These are phyloP conservation scores for Tragulus kanchil DNA, from an alignment of 2,113 vertebrate genomes.

Conservation along the genomic window DNA sequence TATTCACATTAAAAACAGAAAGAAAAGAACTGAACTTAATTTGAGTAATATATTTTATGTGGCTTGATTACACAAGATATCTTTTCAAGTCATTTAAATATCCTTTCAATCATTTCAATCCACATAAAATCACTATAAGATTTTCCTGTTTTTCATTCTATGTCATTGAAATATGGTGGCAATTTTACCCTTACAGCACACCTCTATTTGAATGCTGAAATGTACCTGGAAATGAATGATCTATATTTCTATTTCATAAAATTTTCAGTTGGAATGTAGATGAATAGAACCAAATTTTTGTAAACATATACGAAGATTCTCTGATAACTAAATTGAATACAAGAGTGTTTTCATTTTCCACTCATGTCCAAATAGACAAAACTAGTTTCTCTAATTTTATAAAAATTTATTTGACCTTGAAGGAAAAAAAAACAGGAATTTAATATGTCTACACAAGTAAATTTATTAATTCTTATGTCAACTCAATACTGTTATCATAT, in stretches of 20 bases:
- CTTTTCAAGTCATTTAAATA: neutral
- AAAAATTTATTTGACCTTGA: neutral
- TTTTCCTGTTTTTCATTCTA: neutral
- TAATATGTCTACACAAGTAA: neutral
- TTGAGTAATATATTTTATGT: neutral
- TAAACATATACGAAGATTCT: neutral
- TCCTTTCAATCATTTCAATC: neutral
- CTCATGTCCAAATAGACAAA: neutral
- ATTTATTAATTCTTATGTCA: neutral
- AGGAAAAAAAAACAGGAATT: neutral
- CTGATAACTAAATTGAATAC: neutral
- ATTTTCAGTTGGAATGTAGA: neutral
- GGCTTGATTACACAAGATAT: neutral
- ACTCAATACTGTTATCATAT: neutral
- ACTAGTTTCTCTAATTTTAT: neutral
- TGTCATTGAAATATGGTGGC: neutral
- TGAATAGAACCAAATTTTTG: neutral
- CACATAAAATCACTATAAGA: neutral
- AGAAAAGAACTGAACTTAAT: neutral
- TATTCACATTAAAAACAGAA: neutral
- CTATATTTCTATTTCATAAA: neutral
- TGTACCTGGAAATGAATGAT: neutral
- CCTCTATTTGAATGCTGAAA: neutral
- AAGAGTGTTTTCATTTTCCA: neutral
- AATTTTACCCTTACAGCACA: neutral